Base-by-base conservation (phyloP, 2,113 vertebrate species). In the Cyprinus carpio region DNA sequence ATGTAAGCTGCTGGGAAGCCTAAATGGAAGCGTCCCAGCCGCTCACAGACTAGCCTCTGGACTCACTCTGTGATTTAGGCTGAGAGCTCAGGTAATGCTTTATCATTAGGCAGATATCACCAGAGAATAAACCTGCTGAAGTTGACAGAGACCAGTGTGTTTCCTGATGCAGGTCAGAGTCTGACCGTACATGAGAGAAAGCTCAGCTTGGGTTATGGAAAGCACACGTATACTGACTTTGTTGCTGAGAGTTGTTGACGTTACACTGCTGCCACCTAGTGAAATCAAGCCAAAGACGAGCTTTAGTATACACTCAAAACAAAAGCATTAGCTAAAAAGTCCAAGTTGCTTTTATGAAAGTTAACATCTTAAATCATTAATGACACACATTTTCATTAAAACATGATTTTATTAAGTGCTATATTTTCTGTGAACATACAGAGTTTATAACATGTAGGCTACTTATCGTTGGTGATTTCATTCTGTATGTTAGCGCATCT, bases 241-340 rank as follows among this genome's bases (percentile, higher is more conserved):
- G 11, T 60, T 25, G 12, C 56, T 62, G 18, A 25, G 37, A 69
- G 20, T n/a, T 27, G 37, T 69, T 16, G 78, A 51, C 34, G 88
- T 81, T 89, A 84, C 87, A 90, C 86, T 90, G 88, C 92, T 94
- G 93, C 92, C 93, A 93, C 89, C 93, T 92, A 86, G n/a, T 64
- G 85, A 65, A 72, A 5, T 49, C 56, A 84, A 77, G 25, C 65
- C 18, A 10, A 23, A 8, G 8, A 71, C 18, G 4, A 40, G 11
- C 0, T 0, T 23, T 71, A 71, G 67, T 37, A 23, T 11, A 40
- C n/a, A 71, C 31, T 69, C 3, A 15, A 46, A n/a, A 37, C 40
- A 49, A 27, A 74, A 43, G 10, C 34, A 74, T 34, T 7, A n/a
- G 40, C 31, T 34, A 34, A 9, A 67, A 34, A 37, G 67, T 18